Base-by-base conservation (phyloP, 2,888 invertebrate species). In the Alviniconcha strummeri region DNA sequence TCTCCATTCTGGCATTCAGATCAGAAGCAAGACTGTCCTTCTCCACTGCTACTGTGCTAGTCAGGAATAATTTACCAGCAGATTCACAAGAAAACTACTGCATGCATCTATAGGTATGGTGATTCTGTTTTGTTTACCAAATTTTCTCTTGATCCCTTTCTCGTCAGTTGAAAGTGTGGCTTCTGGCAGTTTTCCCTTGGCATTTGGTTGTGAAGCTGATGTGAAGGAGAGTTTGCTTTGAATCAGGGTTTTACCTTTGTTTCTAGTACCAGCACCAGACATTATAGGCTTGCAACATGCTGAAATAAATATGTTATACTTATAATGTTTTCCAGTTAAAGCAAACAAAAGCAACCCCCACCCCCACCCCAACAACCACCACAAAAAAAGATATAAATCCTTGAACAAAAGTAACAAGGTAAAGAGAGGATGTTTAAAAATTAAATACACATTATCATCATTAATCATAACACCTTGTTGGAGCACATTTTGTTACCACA, bases 141-240 rank as follows among this genome's bases (percentile, higher is more conserved):
- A 15, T 77, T 77, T 82, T 77, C 82, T 77, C 69, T 82, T 82
- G 4, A n/a, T 8, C 5, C 55, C 55, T 60, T 60, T 60, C n/a
- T 80, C 36, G 55, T 13, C 54, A 55, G 11, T 56, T 9, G 80
- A 36, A 36, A 36, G n/a, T 15, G 52, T 13, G 9, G 15, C 19
- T 4, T 36, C 11, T n/a, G 57, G 54, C 55, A 52, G 57, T 76
- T 76, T 76, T 76, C 57, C 76, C 57, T n/a, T 6, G 36, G 64
- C 78, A 19, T 5, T 0, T 4, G 52, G 52, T 54, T 52, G 57
- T 11, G 77, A 17, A 11, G 57, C 8, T 11, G 78, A 77, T 55
- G 69, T 76, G 71, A 82, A 82, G 8, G 82, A 67, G 4, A 82
- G 71, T 69, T 82, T 76, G 52, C 77, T 69, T 55, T 82, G 82